Evolutionary conservation across 2,797 vertebrate species (phyloP), one percentile per base, ranked within the genome.

Genomic region (Eremophila alpestris): DNA sequence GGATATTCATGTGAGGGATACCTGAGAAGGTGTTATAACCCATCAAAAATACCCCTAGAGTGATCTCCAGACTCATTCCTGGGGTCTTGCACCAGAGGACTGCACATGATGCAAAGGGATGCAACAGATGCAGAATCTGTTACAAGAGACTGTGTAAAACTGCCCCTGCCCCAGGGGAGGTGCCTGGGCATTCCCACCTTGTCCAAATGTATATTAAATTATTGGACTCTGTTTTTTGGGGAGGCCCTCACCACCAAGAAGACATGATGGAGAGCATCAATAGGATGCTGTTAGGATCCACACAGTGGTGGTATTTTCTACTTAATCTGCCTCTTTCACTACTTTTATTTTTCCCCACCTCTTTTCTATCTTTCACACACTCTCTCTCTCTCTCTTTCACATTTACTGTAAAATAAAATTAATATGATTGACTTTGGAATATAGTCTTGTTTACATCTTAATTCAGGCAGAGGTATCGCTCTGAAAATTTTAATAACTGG

Each of bases 121-220:
- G 26, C 30, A 20, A 11, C 24, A 64, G 43, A 16, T 11, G 16
- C 43, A 49, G 23, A 38, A 14, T 41, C 60, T 22, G 14, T 9
- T 32, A 8, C 7, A n/a, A 38, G 12, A n/a, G 15, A 23, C 12
- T 6, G 7, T 4, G 32, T 51, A 36, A n/a, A 43, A 32, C 38
- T 51, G 12, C 7, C 10, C 21, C 7, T 0, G 1, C 21, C 13
- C 32, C 22, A 14, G 8, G 49, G 24, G 24, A 30, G 6, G 11
- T 29, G 11, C 12, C 38, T 32, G 52, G 22, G 8, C 27, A 5
- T 49, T 38, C 22, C 18, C 16, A n/a, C 19, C 22, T 27, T 38
- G 15, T 19, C 19, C 40, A 68, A 60, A 17, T 16, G 9, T 40
- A 14, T n/a, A n/a, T 38, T 60, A 24, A 38, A 46, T 43, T 16